phyloP scores from a whole-genome alignment of 2,888 invertebrate genomes.

The Apamea epomidion region DNA sequence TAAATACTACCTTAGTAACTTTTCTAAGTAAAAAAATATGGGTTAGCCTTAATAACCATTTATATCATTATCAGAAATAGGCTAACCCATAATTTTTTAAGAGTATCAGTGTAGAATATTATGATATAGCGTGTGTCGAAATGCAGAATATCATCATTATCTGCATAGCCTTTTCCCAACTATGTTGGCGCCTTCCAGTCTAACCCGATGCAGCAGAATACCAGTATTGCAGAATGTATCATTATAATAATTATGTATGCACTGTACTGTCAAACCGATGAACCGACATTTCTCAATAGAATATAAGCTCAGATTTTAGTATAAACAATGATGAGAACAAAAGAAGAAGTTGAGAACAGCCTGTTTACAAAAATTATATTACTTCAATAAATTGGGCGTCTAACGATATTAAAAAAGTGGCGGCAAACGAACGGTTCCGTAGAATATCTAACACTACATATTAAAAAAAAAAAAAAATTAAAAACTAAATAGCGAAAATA shows the following conservation, averaged over 20 bases:
- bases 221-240: too few relatives aligned
- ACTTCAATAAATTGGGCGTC: neutral
- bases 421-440: too few relatives aligned
- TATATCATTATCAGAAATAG: neutral
- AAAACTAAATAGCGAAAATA: too few relatives aligned
- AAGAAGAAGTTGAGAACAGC: neutral
- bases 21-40: neutral
- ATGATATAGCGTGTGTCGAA: neutral
- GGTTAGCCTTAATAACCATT: too few relatives aligned
- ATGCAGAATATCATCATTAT: too few relatives aligned
- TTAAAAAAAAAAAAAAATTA: too few relatives aligned
- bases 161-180: too few relatives aligned
- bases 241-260: neutral
- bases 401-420: neutral
- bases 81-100: neutral
- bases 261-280: neutral
- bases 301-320: neutral
- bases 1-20: neutral
- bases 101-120: neutral
- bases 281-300: too few relatives aligned
- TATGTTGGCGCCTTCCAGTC: too few relatives aligned
- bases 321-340: neutral
- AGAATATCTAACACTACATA: too few relatives aligned
- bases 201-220: too few relatives aligned
- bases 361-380: neutral